Evolutionary conservation across 2,113 vertebrate genomes (phyloP), one percentile per base, ranked within the genome.

Genomic region (Recurvirostra avosetta): DNA sequence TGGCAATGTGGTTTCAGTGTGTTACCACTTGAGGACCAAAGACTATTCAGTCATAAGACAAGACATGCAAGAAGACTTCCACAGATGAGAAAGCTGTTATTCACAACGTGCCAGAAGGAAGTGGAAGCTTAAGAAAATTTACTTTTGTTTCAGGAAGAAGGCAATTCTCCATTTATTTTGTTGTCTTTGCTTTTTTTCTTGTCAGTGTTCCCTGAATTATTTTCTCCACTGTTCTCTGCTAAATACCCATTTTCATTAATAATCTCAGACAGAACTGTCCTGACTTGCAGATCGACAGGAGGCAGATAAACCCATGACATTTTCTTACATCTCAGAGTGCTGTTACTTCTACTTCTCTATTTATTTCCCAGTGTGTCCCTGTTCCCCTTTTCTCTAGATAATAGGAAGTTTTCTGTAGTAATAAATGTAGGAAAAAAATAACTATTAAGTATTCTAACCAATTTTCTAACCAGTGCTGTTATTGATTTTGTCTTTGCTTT

Each of bases 401-500:
- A 67, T 41, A 27, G 59, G 11, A 87, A 50, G 25, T 36, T 79
- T 96, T 86, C 43, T 65, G 34, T 40, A 61, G 21, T 70, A 65
- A 41, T 74, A 72, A 58, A 58, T 45, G 6, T 41, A 49, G 27
- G 71, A 5, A 7, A 52, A 50, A 50, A 47, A 25, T 0, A n/a
- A 9, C 32, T 29, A 5, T 14, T 26, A 63, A 56, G 30, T 85
- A 41, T 86, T 88, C 21, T 26, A 78, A 80, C 14, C 21, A 25
- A 2, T 91, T 81, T 89, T 92, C 47, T 94, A 59, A 12, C 11
- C 17, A 59, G 15, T 74, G 27, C 36, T 63, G 43, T 27, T 91
- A 87, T 32, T 89, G 63, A 93, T 83, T 92, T 92, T 90, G 45
- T 79, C 43, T 96, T 92, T 96, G 29, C 38, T 90, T 98, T 89